Evolutionary conservation across 2,888 invertebrate species (phyloP), one percentile per base, ranked within the genome.

Genomic region (Emmelina monodactyla): DNA sequence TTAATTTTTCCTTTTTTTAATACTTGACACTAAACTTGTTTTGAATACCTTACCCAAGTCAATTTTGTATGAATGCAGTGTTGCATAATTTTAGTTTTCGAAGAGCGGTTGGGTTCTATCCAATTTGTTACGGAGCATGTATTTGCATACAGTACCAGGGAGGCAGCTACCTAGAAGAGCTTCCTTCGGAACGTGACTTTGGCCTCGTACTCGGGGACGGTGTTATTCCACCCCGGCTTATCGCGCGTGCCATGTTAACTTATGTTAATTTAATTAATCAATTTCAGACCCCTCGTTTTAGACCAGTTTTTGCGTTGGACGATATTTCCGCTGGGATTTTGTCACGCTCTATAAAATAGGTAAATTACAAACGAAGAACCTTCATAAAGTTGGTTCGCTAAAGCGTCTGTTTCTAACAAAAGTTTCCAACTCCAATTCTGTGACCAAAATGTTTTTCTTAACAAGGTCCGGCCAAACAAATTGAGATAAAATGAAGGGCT

Each of bases 241-340:
- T 59, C 64, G 55, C 53, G 52, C 55, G 33, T 28, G 32, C 28
- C 72, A 62, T 67, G 72, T 62, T 62, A 68, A 70, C 66, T 72
- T 75, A 75, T 78, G 75, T 66, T 70, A 75, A 76, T 73, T 72
- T 69, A 72, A 75, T 75, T 75, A 78, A 75, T 75, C 66, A 70
- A 71, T 68, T 70, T 69, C 57, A 60, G 57, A 64, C 62, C 59
- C 53, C 50, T 55, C 55, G 53, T 60, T 56, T 55, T 49, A 48
- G 49, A 51, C 52, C 50, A 45, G 61, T 60, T 62, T 59, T 50
- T 47, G 45, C 49, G 44, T 50, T 42, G 36, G 36, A 34, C 16
- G 33, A 34, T 15, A 13, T 33, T 37, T 13, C 15, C 28, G 12
- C 29, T 39, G 34, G 29, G n/a, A n/a, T n/a, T n/a, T n/a, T n/a